Conservation (phyloP, 2,113 vertebrate genomes). For the Lasiurus borealis region DNA sequence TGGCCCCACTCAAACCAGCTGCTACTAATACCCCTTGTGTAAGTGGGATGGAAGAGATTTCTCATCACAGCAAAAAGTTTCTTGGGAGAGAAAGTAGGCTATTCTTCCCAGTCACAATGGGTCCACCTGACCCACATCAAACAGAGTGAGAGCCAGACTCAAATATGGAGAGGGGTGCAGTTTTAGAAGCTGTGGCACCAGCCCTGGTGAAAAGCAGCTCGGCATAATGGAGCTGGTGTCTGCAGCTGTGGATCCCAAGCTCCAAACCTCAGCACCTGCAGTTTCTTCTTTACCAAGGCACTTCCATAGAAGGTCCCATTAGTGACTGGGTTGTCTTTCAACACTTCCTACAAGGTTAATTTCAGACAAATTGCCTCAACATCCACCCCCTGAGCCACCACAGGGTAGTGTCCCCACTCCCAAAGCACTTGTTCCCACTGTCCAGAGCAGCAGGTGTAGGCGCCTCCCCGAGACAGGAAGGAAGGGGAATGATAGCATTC, state of each 20-base stretch:
- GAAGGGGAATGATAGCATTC: neutral
- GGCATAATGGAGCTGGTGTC: neutral
- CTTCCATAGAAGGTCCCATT: fast-evolving
- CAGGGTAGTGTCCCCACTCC: neutral
- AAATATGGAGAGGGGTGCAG: neutral
- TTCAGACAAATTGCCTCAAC: too few species aligned
- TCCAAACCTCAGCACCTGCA: too few species aligned
- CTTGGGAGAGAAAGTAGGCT: neutral
- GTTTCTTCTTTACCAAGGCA: neutral
- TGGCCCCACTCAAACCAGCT: neutral
- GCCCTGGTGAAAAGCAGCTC: neutral
- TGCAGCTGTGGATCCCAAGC: neutral
- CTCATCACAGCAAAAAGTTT: neutral
- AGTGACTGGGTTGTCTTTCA: fast-evolving
- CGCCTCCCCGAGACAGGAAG: neutral
- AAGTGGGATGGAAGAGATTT: neutral
- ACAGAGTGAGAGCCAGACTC: neutral
- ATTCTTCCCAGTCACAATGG: neutral
- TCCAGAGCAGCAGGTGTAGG: neutral
- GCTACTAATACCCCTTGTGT: neutral
- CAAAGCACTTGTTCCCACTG: neutral
- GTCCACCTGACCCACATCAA: too few species aligned
- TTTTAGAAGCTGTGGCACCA: neutral
- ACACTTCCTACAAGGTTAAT: neutral
- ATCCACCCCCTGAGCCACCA: too few species aligned